Percentiles rank a stretch among this genome's conserved stretches.
Evolutionary conservation across 2,113 vertebrate species (phyloP).

Genomic region (Zapornia atra): DNA sequence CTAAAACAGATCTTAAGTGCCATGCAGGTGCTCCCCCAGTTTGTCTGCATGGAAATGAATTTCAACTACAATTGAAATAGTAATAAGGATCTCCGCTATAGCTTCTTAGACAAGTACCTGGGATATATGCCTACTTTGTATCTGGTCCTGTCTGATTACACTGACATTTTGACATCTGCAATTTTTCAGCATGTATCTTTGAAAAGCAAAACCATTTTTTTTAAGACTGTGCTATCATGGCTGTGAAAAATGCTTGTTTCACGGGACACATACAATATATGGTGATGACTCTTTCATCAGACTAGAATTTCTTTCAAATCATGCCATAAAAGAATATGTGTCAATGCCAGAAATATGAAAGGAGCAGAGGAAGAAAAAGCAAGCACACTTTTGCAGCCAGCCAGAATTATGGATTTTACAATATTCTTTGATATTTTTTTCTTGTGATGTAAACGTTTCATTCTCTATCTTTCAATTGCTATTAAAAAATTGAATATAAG

Average conservation of each 20-base stretch:
- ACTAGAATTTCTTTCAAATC: constrained; percentile 32
- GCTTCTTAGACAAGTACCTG: not conserved
- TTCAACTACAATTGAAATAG: not conserved
- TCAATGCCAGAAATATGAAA: constrained; percentile 27
- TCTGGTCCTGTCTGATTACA: not conserved
- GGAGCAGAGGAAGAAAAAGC: not conserved
- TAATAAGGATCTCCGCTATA: not conserved
- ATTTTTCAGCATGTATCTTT: not conserved
- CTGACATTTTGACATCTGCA: not conserved
- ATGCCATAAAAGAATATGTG: not conserved
- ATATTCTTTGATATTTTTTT: not conserved
- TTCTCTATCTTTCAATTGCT: not conserved
- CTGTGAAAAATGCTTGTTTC: constrained; percentile 22
- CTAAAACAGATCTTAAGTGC: constrained; percentile 1
- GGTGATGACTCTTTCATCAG: not conserved
- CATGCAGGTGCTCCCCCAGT: not conserved
- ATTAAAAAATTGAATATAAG: not conserved
- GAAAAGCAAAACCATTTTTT: not conserved
- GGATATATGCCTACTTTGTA: not conserved
- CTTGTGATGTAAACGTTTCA: not conserved
- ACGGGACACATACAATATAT: not conserved
- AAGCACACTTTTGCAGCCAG: not conserved
- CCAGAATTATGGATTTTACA: constrained; percentile 2
- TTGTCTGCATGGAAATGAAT: not conserved
- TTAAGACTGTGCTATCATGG: not conserved